Base-by-base conservation (phyloP, 2,797 vertebrate genomes). In the Myotis daubentonii region DNA sequence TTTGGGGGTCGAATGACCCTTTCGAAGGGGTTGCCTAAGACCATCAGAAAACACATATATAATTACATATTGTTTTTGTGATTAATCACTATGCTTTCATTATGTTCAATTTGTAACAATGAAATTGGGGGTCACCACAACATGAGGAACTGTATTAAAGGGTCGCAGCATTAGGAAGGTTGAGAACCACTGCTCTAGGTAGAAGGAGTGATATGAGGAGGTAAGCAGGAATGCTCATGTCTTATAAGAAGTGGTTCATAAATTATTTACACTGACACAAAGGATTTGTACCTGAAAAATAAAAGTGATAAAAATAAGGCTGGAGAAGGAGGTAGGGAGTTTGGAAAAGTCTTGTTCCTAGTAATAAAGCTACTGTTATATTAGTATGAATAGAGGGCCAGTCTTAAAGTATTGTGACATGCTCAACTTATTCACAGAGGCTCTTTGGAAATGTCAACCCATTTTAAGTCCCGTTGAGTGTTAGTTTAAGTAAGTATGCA, bases 291-390 rank as follows among this genome's bases (percentile, higher is more conserved):
- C 53, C 89, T 96, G 84, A 84, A 93, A 92, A 93, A 71, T 51
- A 65, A 33, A 92, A 57, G 60, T 86, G 20, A 89, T 89, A 81
- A 93, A 91, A 97, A 87, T 72, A 93, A 57, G 65, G 6, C 38
- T 96, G 55, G 38, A 89, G 33, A 49, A 93, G 13, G 41, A 85
- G 2, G 22, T 75, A 82, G 62, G 62, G 51, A 78, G 51, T 91
- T 93, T 93, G 66, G 80, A 83, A 91, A 51, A 79, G 17, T 51
- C 23, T 84, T 82, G 12, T 6, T 97, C 70, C 23, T 94, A 84
- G 19, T 85, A 75, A 55, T 94, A 82, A 97, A 91, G 23, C 91
- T 53, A 65, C 28, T 33, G 6, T 41, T 55, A 1, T 13, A 89
- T 96, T 87, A 86, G 11, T 79, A 94, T 86, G 87, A 95, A 16